phyloP scores from a whole-genome alignment of 23 tunicate species.

The Halocynthia roretzi region DNA sequence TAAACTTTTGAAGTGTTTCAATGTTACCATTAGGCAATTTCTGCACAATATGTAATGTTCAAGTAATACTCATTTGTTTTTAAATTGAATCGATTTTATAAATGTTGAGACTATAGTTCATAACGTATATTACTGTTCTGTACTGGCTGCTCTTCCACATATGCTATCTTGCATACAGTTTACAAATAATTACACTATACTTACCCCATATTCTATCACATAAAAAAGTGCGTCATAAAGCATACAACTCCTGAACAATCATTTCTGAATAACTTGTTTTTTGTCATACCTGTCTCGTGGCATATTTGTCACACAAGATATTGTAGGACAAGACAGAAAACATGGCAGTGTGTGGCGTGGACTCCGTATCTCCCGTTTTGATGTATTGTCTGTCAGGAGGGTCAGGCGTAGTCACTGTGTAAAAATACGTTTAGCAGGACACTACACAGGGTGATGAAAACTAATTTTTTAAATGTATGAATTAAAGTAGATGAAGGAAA shows the following conservation, averaged over 20 bases:
- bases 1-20: too few species aligned
- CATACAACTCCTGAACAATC: not conserved
- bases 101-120: too few species aligned
- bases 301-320: conserved; percentile 96
- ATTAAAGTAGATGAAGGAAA: not conserved
- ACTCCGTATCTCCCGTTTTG: conserved; percentile 51
- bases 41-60: too few species aligned
- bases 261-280: not conserved
- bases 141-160: too few species aligned
- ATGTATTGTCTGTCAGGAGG: conserved; percentile 94
- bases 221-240: too few species aligned
- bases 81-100: too few species aligned
- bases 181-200: too few species aligned
- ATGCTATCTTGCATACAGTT: too few species aligned
- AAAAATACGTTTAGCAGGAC: not conserved
- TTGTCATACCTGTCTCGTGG: conserved; percentile 74
- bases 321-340: conserved; percentile 98
- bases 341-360: conserved; percentile 50
- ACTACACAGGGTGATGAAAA: not conserved
- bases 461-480: not conserved
- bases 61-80: too few species aligned
- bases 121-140: too few species aligned
- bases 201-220: too few species aligned
- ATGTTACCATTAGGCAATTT: too few species aligned
- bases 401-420: conserved; percentile 62